These are phyloP conservation scores for Gerris lacustris DNA, from an alignment of 2,888 invertebrate genomes.

Conservation along the genomic window DNA sequence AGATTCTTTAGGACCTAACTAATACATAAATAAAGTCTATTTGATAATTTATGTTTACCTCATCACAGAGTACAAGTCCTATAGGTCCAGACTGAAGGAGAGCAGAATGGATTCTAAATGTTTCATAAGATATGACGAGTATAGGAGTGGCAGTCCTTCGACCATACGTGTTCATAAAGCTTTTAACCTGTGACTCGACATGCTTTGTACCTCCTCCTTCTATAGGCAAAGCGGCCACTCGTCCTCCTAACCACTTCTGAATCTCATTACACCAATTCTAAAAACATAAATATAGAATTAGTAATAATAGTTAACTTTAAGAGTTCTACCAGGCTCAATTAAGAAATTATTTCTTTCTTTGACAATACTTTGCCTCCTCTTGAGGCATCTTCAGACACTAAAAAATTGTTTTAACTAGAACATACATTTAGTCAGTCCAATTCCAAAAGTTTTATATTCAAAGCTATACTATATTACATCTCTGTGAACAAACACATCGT, in stretches of 20 bases:
- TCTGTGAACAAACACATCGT: no score
- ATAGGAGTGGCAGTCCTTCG: conserved; percentile 71
- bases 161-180: conserved; percentile 72
- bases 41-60: conserved; percentile 40
- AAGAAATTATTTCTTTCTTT: background rate
- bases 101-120: conserved; percentile 83
- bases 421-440: no score
- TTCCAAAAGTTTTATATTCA: no score
- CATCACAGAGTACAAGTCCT: conserved; percentile 95
- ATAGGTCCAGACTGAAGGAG: conserved; percentile 83
- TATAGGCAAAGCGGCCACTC: conserved; percentile 69
- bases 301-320: background rate
- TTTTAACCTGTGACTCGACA: conserved; percentile 63
- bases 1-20: no score
- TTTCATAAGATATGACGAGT: conserved; percentile 97
- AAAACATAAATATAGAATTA: conserved; percentile 19
- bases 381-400: no score
- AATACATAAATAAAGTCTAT: no score
- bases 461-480: no score
- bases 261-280: conserved; percentile 98
- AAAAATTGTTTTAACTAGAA: no score
- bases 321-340: background rate
- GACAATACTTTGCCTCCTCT: no score
- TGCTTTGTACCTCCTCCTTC: conserved; percentile 79
- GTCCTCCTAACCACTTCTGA: conserved; percentile 82